Evolutionary conservation across 2,113 vertebrate species (phyloP), one percentile per base, ranked within the genome.

Genomic region (Silurus asotus): DNA sequence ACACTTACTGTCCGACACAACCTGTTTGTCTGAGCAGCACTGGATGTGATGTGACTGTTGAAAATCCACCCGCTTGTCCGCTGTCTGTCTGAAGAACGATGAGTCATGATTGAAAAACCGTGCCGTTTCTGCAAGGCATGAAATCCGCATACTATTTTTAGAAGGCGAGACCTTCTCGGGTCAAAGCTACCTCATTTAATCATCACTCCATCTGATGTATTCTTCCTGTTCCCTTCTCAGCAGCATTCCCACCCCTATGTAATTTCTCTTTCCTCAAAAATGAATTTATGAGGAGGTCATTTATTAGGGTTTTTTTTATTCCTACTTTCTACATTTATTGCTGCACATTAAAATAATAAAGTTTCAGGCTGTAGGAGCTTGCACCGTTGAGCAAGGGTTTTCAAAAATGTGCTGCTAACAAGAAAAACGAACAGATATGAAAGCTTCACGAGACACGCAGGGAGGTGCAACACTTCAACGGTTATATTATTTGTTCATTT

Each of bases 111-210:
- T 79, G 51, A 85, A 79, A 85, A 79, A 20, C 53, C 1, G 20
- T 45, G 25, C 75, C 11, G 14, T 85, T 55, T 69, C 84, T 85
- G 62, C 51, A 56, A 69, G 75, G 62, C 76, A 79, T 77, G 62
- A 85, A 58, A 69, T 69, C 20, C 49, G 15, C 7, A 17, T n/a
- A 48, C 81, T 69, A 76, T 83, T 78, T 83, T 83, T 87, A 49
- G 75, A 74, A 77, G 9, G 14, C 45, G 23, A 86, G 76, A 61
- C 64, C 77, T 86, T 49, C 55, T 61, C 10, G 56, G 64, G 77
- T 84, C 69, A 83, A 51, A 72, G 67, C 65, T 75, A 8, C n/a
- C n/a, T 62, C 69, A 76, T 82, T 87, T 74, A 51, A 25, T 80
- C 51, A 17, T 77, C 64, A 25, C 69, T 67, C 17, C 2, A 56